Evolutionary conservation across 2,113 vertebrate species (phyloP).

Genomic region (Bubo scandiacus): DNA sequence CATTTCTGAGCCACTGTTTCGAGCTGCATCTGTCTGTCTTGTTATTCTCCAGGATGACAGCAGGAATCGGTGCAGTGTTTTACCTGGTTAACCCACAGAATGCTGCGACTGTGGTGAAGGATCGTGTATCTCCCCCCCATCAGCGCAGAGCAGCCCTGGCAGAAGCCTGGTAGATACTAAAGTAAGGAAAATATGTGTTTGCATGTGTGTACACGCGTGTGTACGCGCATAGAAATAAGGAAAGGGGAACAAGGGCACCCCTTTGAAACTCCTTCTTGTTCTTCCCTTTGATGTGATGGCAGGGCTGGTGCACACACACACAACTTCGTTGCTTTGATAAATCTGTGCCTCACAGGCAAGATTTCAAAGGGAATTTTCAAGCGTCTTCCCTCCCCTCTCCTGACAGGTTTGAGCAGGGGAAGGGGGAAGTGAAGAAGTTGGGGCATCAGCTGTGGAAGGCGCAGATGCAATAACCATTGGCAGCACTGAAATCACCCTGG

Average conservation of each 20-base stretch:
- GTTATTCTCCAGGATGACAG: rapidly evolving
- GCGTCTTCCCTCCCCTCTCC: constrained; percentile 11
- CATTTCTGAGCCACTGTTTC: background rate
- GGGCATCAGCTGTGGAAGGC: background rate
- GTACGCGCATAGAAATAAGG: rapidly evolving
- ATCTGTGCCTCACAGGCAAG: constrained; percentile 59
- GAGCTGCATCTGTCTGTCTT: background rate
- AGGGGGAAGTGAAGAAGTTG: background rate
- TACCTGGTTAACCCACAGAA: background rate
- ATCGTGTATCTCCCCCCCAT: background rate
- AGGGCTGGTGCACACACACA: constrained; percentile 16
- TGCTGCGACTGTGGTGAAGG: background rate
- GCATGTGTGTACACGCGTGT: background rate
- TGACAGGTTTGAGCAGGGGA: background rate
- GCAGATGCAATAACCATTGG: background rate
- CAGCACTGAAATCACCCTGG: background rate
- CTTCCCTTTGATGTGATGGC: constrained; percentile 58
- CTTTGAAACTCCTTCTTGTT: constrained; percentile 46
- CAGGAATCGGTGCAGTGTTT: background rate
- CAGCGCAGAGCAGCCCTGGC: background rate
- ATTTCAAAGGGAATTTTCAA: constrained; percentile 73
- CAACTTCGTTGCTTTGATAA: constrained; percentile 58
- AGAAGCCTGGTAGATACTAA: background rate
- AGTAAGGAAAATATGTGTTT: background rate
- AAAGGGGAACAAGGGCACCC: background rate